Evolutionary conservation across 2,113 vertebrate species (phyloP).

Genomic region (Mugil cephalus): DNA sequence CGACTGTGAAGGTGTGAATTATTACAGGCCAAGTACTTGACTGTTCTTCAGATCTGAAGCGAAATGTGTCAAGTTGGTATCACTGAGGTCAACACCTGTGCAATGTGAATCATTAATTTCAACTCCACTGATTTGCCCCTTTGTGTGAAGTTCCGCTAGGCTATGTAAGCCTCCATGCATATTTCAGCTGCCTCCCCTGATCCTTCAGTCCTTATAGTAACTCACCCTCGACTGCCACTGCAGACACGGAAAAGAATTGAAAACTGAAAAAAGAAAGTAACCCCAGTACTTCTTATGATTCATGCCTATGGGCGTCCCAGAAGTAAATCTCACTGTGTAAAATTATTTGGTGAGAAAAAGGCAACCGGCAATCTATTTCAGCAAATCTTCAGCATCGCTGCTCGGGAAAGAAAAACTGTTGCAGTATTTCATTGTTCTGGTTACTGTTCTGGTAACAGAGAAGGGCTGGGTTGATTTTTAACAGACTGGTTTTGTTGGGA

Average conservation of each 20-base stretch:
- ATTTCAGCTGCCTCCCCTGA: constrained; percentile 18
- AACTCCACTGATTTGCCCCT: constrained; percentile 24
- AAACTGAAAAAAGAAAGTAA: constrained; percentile 20
- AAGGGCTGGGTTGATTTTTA: constrained; percentile 4
- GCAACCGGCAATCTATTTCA: constrained; percentile 14
- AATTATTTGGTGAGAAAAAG: constrained; percentile 52
- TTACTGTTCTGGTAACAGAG: constrained; percentile 28
- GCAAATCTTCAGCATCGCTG: constrained; percentile 18
- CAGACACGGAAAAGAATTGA: constrained; percentile 6
- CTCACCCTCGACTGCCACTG: constrained; percentile 12
- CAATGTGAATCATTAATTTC: constrained; percentile 45
- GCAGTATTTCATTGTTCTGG: constrained; percentile 32
- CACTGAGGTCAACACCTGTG: constrained; percentile 36
- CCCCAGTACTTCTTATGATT: constrained; percentile 10
- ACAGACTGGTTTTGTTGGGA: constrained; percentile 32
- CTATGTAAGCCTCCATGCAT: constrained; percentile 29
- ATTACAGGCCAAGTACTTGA: background rate
- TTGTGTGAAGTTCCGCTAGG: constrained; percentile 3
- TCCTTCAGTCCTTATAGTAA: background rate
- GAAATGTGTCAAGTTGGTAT: constrained; percentile 18
- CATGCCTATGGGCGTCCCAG: background rate
- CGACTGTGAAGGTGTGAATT: background rate
- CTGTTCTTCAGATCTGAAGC: constrained; percentile 9
- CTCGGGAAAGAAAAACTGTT: constrained; percentile 28
- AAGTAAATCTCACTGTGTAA: constrained; percentile 40